A percentile compares a stretch with the other conserved stretches of the same genome.
Conservation (phyloP, 2,797 vertebrate species). For the Alcedo atthis region DNA sequence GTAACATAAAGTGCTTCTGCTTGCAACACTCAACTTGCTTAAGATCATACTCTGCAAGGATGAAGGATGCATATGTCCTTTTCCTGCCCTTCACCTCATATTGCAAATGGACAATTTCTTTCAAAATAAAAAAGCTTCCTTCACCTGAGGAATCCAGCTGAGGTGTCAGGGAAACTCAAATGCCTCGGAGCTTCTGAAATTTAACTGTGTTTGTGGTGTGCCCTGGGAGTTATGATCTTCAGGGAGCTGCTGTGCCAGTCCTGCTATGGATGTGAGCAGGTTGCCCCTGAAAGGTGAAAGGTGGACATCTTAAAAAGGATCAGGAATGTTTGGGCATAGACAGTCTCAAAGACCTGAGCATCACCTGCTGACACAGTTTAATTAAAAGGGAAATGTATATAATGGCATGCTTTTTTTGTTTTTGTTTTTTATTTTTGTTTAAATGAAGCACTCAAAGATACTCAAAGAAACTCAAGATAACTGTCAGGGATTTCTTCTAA, state of each 20-base stretch:
- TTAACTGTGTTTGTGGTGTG: background rate
- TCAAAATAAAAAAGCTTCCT: background rate
- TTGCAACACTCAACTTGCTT: background rate
- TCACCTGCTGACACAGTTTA: background rate
- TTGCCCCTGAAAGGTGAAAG: background rate
- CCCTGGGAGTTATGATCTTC: background rate
- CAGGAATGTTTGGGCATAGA: rapidly evolving
- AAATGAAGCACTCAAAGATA: too few species aligned
- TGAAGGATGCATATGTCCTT: rapidly evolving
- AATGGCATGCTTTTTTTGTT: background rate
- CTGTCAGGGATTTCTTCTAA: constrained; percentile 9
- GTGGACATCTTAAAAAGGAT: background rate
- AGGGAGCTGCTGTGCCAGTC: background rate
- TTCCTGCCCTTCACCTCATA: background rate
- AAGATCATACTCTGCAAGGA: background rate
- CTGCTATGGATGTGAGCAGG: background rate
- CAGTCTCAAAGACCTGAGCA: background rate
- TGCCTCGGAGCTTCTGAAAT: background rate
- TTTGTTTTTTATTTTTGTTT: background rate
- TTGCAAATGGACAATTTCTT: background rate
- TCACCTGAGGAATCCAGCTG: background rate
- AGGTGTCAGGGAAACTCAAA: background rate
- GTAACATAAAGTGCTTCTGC: background rate
- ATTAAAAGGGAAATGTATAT: background rate
- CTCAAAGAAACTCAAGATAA: background rate